Percentiles rank a stretch among this genome's conserved stretches.
phyloP scores from a whole-genome alignment of 2,888 invertebrate genomes.

The Acronicta alni region DNA sequence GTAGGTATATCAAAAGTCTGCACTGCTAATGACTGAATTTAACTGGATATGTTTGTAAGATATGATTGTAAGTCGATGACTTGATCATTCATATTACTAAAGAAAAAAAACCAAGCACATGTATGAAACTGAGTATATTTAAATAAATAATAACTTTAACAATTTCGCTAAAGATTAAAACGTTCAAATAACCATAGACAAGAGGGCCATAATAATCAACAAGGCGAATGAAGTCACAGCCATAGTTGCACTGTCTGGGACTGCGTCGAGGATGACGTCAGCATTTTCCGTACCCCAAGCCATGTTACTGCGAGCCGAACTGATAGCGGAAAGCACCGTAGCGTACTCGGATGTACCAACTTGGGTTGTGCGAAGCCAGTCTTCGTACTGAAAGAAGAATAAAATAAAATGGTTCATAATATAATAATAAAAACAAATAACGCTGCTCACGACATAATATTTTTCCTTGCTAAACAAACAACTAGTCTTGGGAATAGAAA shows the following conservation, averaged over 20 bases:
- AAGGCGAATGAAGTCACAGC: constrained; percentile 63
- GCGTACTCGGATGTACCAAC: constrained; percentile 64
- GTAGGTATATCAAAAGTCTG: too few relatives aligned
- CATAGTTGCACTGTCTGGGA: constrained; percentile 64
- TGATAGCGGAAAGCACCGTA: constrained; percentile 70
- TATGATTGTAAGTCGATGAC: too few relatives aligned
- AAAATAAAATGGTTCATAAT: too few relatives aligned
- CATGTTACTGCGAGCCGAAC: constrained; percentile 73
- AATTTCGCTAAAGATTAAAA: constrained; percentile 4
- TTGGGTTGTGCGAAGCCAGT: constrained; percentile 76
- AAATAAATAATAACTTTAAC: neutral
- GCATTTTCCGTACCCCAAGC: constrained; percentile 78
- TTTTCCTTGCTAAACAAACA: too few relatives aligned
- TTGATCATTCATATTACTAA: neutral
- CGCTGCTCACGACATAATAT: too few relatives aligned
- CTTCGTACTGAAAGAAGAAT: constrained; percentile 70
- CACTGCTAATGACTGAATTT: too few relatives aligned
- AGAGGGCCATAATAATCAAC: constrained; percentile 53
- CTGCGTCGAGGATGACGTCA: constrained; percentile 71
- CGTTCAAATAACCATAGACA: constrained; percentile 49
- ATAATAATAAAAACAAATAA: neutral
- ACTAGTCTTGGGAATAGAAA: too few relatives aligned
- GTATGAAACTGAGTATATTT: constrained; percentile 1
- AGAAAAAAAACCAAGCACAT: neutral
- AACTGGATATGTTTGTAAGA: too few relatives aligned